Evolutionary conservation across 1,140 invertebrate species (phyloP), one percentile per base, ranked within the genome.

Genomic region (Nymphalis io): DNA sequence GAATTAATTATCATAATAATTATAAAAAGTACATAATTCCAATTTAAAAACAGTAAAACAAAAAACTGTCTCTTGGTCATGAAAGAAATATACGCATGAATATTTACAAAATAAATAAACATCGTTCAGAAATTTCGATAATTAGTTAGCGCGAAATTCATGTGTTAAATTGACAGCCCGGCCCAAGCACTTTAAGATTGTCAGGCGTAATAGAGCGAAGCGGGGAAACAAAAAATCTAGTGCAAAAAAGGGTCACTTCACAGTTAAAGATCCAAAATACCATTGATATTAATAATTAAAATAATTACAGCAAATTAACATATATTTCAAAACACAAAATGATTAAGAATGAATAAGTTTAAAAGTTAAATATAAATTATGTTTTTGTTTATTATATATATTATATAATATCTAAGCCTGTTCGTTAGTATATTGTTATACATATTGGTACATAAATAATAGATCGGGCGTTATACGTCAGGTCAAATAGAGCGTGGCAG

Each of bases 101-200:
- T 20, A 39, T 21, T 48, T 18, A 62, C 33, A 62, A 62, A 44
- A 61, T 39, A 20, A 13, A 21, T 42, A 21, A 27, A 55, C 51
- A 55, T 2, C 15, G 20, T 40, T 59, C 42, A 53, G 59, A 69
- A 82, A 82, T 88, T 84, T 81, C 44, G 42, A 70, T 80, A 81
- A 88, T 83, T 88, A 80, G 76, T 87, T 88, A 85, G 79, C 84
- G 84, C 83, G 75, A 84, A 87, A 87, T 88, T 84, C 72, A 67
- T 72, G 60, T 74, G 53, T 57, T 42, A 48, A 79, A 67, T 75
- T 58, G 68, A 74, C 77, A 73, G 68, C 48, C 12, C 60, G 72
- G 72, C 67, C 69, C 27, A 8, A 8, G 27, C 27, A 33, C 27
- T 4, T 70, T 46, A 60, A 16, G 53, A 51, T 44, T 55, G 58